Conservation (phyloP, 92 coral and sea anemone genomes). For the Paragorgia papillata region DNA sequence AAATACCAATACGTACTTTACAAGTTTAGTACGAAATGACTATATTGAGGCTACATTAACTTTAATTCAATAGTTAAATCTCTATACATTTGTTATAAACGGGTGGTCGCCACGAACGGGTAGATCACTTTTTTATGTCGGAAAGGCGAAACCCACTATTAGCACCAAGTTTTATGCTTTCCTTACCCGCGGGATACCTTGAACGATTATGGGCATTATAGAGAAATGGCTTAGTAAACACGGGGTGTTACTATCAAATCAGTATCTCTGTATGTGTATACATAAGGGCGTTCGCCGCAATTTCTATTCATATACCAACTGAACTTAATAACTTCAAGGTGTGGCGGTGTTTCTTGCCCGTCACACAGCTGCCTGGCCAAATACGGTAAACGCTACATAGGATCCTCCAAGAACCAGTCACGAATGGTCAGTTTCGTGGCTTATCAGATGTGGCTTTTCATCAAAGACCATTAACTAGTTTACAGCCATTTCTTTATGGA, state of each 20-base stretch:
- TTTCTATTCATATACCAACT: conserved; percentile 6
- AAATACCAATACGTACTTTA: too few relatives aligned
- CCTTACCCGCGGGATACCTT: conserved; percentile 23
- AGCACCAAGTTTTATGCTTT: conserved; percentile 27
- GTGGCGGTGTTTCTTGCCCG: neutral
- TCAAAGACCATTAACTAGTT: conserved; percentile 40
- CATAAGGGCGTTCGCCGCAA: neutral
- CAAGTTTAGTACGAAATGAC: too few relatives aligned
- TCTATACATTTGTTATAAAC: neutral
- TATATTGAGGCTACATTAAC: too few relatives aligned
- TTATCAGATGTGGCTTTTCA: conserved; percentile 46
- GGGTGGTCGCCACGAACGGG: conserved; percentile 34
- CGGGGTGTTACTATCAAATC: conserved; percentile 15
- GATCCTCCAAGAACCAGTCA: neutral
- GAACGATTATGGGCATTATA: neutral
- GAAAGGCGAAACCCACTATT: conserved; percentile 43
- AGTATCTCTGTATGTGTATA: neutral
- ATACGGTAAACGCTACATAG: conserved; percentile 14
- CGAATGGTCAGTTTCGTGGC: conserved; percentile 30
- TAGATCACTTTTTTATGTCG: conserved; percentile 12
- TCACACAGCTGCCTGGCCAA: conserved; percentile 36
- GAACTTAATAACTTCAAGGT: conserved; percentile 33
- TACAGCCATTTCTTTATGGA: conserved; percentile 42
- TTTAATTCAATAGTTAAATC: too few relatives aligned
- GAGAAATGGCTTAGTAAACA: conserved; percentile 17